Conservation (phyloP, 2,888 invertebrate species). For the Vesta saturnalis region DNA sequence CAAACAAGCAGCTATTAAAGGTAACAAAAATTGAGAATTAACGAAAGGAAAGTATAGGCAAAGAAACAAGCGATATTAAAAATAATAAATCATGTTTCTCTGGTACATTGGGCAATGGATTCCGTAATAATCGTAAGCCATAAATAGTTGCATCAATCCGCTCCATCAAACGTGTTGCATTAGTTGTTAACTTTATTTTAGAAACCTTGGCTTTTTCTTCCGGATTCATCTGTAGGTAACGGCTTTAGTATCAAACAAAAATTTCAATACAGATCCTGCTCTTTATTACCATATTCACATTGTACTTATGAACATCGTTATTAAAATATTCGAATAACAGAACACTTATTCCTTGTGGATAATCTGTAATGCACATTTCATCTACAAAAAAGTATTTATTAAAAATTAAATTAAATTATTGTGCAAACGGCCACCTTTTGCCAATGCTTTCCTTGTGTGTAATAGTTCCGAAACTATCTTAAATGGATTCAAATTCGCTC, state of each 20-base stretch:
- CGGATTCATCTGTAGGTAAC: constrained; percentile 10
- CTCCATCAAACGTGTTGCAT: not conserved
- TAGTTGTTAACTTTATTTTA: not conserved
- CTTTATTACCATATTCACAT: constrained; percentile 74
- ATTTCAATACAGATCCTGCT: constrained; percentile 66
- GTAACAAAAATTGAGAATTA: too few relatives aligned
- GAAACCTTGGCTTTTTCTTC: not conserved
- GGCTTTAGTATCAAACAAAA: constrained; percentile 51
- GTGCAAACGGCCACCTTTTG: not conserved
- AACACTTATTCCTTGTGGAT: constrained; percentile 63
- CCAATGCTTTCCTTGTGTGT: not conserved
- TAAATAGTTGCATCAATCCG: too few relatives aligned
- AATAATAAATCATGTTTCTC: too few relatives aligned
- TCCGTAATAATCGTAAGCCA: too few relatives aligned
- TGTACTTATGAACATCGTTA: constrained; percentile 69
- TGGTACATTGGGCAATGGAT: too few relatives aligned
- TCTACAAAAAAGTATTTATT: constrained; percentile 51
- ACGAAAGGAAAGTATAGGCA: too few relatives aligned
- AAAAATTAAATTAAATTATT: constrained; percentile 5
- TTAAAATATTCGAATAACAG: constrained; percentile 67
- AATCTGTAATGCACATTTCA: constrained; percentile 64
- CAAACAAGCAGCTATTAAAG: too few relatives aligned
- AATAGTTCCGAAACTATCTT: not conserved
- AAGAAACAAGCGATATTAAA: too few relatives aligned
- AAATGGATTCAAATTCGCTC: not conserved